Evolutionary conservation across 2,113 vertebrate species (phyloP), one percentile per base, ranked within the genome.

Genomic region (Garra rufa): DNA sequence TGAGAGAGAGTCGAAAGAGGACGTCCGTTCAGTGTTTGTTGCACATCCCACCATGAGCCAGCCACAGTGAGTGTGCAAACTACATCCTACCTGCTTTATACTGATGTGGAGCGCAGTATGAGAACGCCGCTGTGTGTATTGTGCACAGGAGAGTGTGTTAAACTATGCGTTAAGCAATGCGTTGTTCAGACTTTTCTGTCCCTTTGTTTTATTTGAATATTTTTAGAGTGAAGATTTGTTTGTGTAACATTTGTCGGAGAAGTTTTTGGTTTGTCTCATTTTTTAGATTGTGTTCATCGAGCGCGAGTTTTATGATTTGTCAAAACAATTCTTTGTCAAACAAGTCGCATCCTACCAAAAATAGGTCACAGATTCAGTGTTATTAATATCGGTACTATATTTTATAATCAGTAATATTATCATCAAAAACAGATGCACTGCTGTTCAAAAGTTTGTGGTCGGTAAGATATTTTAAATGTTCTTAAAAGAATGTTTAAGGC

Each of bases 1-100:
- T 17, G 88, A 86, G 84, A 86, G 84, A 89, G 70, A 87, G 75
- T 84, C 85, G 89, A 57, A 24, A 78, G 90, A 87, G 89, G 89
- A 88, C 82, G 21, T 90, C 86, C 69, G 69, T 87, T 91, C 87
- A 77, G 81, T 86, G 76, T 87, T 85, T 81, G 38, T 84, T 78
- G 63, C 78, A 89, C 87, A 88, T 87, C 79, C 88, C 91, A 85
- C 89, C 91, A 95, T 95, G 94, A 94, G 93, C 91, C 91, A 94
- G 70, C 90, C 89, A 55, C 92, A 92, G 94, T 95, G 88, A 95
- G 94, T 94, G 63, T 82, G 11, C 79, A 90, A 28, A n/a, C 67
- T 86, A 84, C 73, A 84, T 74, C 67, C 59, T 83, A 76, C 69
- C 76, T 24, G 80, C 65, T 86, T 76, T 69, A 79, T 41, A 84